These are phyloP conservation scores for Actinemys pallida DNA, from an alignment of 2,113 vertebrate species.

Conservation along the genomic window DNA sequence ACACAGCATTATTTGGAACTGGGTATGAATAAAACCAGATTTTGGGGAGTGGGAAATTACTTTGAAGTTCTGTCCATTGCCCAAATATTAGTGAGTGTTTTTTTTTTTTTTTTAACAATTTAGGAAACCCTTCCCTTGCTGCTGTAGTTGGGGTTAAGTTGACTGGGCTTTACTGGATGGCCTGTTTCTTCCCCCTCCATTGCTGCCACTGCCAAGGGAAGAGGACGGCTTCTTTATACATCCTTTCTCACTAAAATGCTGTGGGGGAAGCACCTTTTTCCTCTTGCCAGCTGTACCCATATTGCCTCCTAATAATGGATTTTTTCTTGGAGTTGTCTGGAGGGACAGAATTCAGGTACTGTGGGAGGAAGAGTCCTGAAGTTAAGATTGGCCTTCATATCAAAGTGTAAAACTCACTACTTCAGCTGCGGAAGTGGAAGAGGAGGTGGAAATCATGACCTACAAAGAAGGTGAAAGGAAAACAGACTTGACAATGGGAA, in stretches of 20 bases:
- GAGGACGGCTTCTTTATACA: background rate
- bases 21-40: background rate
- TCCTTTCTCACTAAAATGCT: background rate
- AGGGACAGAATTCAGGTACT: background rate
- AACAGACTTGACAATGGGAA: constrained; percentile 32
- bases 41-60: background rate
- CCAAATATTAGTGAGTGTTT: background rate
- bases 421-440: constrained; percentile 32
- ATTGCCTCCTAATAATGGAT: constrained; percentile 65
- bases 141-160: background rate
- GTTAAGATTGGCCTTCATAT: constrained; percentile 59
- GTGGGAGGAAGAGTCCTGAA: constrained; percentile 53
- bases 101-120: background rate
- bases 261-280: background rate
- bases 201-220: background rate
- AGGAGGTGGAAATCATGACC: constrained; percentile 47
- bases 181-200: background rate
- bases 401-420: constrained; percentile 67
- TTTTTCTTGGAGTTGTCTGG: constrained; percentile 50
- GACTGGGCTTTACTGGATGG: background rate
- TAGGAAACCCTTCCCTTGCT: background rate
- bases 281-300: constrained; percentile 45
- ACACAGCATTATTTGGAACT: background rate
- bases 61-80: background rate
- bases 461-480: background rate